Evolutionary conservation across 2,888 invertebrate genomes (phyloP), one percentile per base, ranked within the genome.

Genomic region (Philopedon plagiatum): DNA sequence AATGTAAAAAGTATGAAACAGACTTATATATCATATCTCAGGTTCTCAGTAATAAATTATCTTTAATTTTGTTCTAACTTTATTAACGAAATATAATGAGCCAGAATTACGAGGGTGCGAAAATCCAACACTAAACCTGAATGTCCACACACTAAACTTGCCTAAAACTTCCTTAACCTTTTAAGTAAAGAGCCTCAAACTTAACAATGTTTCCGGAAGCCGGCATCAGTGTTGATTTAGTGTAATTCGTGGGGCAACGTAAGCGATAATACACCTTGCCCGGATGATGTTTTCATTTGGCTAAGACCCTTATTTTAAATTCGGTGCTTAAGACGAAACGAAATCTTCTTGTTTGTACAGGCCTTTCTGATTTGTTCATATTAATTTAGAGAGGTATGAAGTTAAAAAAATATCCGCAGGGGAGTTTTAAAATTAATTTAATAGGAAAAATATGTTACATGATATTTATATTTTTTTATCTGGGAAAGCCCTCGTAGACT

Each of bases 271-370:
- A 66, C 44, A 62, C 44, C 71, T 61, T 41, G 39, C 65, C 54
- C 57, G 61, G 57, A 67, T 65, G 49, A 71, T 71, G 62, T 71
- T 71, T 71, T 71, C 66, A 67, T 71, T 66, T 37, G 71, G 32
- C 66, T 58, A 62, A 61, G 44, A 66, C 66, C 66, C 66, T 56
- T 23, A 57, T 62, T 71, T 56, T 61, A 66, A 67, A 71, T 67
- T 71, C 66, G 5, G 39, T 37, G 49, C 37, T 39, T 67, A 54
- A 57, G 65, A 26, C 65, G 19, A 29, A 15, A n/a, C 44, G 57
- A 23, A 34, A 32, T 44, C 65, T 19, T 57, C 57, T 23, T 26
- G 54, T 66, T 66, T 57, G 57, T 41, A 29, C 41, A 65, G 65
- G 65, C 56, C 29, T 44, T 32, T 18, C 57, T 65, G 65, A 56